Evolutionary conservation across 2,888 invertebrate genomes (phyloP).

Genomic region (Hedya salicella): DNA sequence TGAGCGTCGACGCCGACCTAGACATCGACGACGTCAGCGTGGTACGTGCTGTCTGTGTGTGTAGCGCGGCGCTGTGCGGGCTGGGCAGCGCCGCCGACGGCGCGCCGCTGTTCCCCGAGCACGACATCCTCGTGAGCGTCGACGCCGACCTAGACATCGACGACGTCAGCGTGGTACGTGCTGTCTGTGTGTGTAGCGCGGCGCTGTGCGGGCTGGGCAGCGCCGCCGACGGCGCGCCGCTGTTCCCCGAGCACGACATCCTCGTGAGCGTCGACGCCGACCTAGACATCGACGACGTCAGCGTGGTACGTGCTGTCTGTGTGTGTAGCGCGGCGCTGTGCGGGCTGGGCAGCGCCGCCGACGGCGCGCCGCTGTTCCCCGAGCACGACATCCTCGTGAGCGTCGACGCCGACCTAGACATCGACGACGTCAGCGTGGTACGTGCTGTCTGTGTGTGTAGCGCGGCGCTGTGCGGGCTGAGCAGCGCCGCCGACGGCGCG

Average conservation of each 20-base stretch:
- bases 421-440: conserved; percentile 84
- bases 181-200: no score
- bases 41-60: no score
- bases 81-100: no score
- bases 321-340: conserved; percentile 89
- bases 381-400: conserved; percentile 93
- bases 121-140: conserved; percentile 90
- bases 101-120: conserved; percentile 86
- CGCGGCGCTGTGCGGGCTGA: conserved; percentile 93
- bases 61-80: no score
- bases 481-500: conserved; percentile 82
- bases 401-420: conserved; percentile 89
- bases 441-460: conserved; percentile 85
- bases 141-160: conserved; percentile 86
- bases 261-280: conserved; percentile 91
- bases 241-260: conserved; percentile 94
- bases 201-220: conserved; percentile 87
- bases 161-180: no score
- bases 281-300: conserved; percentile 87
- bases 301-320: conserved; percentile 71
- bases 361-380: conserved; percentile 86
- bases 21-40: conserved; percentile 45
- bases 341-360: conserved; percentile 90
- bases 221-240: conserved; percentile 82
- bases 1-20: conserved; percentile 88